Evolutionary conservation across 2,797 vertebrate genomes (phyloP).

Genomic region (Brachymystax lenok): DNA sequence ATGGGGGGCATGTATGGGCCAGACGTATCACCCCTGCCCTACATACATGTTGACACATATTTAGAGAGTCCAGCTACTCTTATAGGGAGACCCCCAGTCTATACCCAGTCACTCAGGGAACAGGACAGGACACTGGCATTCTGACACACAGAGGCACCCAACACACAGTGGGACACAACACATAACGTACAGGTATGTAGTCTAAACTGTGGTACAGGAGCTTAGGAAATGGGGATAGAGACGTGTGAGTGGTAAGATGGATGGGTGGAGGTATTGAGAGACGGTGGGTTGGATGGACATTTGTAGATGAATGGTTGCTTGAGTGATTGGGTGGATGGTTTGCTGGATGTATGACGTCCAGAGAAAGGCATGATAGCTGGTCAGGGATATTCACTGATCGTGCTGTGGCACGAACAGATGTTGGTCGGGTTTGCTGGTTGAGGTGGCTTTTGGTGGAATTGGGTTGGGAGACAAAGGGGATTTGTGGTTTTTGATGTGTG

Average conservation of each 20-base stretch:
- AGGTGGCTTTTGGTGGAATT: background rate
- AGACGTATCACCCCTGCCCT: background rate
- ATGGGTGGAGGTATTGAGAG: background rate
- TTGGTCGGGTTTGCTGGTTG: background rate
- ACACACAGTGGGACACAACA: conserved; percentile 4
- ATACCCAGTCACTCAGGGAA: background rate
- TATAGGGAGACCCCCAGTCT: conserved; percentile 28
- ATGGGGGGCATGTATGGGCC: too few relatives aligned
- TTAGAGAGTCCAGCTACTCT: background rate
- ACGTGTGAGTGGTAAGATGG: background rate
- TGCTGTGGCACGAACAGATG: background rate
- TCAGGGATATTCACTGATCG: background rate
- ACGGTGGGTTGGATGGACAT: background rate
- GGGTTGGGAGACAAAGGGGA: background rate
- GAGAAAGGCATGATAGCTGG: background rate
- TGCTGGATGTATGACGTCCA: background rate
- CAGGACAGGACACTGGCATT: background rate
- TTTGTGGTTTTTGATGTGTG: background rate
- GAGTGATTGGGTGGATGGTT: background rate
- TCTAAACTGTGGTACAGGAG: background rate
- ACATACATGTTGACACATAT: conserved; percentile 8
- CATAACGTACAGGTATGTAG: background rate
- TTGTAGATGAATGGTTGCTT: background rate
- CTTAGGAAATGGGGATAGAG: background rate
- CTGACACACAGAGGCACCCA: background rate